Conservation (phyloP, 2,888 invertebrate genomes). For the Conchocele bisecta region DNA sequence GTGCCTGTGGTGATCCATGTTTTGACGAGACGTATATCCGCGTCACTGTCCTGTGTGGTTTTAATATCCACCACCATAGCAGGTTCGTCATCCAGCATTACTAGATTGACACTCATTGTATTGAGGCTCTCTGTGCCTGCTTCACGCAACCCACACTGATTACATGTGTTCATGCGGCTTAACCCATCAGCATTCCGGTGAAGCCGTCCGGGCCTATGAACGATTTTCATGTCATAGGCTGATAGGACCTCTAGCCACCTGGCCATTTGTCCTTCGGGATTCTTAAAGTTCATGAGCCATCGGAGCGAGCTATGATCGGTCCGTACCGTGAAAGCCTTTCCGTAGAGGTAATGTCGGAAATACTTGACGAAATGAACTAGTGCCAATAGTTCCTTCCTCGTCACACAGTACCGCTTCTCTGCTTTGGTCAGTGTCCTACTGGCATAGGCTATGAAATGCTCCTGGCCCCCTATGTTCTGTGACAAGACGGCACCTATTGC, state of each 20-base stretch:
- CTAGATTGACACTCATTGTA: not conserved
- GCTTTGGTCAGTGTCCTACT: not conserved
- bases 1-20: not conserved
- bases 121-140: not conserved
- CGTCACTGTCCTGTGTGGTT: not conserved
- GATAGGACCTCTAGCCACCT: conserved; percentile 32
- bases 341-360: too few species aligned
- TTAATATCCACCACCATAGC: not conserved
- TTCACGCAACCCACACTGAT: not conserved
- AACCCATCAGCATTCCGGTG: not conserved
- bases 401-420: too few species aligned
- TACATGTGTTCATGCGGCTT: conserved; percentile 11
- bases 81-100: not conserved
- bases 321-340: too few species aligned
- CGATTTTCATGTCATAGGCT: not conserved
- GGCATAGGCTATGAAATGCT: not conserved
- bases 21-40: not conserved
- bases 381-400: too few species aligned
- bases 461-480: not conserved
- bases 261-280: conserved; percentile 8
- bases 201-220: not conserved
- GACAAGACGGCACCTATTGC: not conserved
- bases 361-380: conserved; percentile 28
- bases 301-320: not conserved
- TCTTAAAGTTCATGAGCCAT: not conserved